These are phyloP conservation scores for Sus cebifrons DNA, from an alignment of 2,797 vertebrate genomes.

Conservation along the genomic window DNA sequence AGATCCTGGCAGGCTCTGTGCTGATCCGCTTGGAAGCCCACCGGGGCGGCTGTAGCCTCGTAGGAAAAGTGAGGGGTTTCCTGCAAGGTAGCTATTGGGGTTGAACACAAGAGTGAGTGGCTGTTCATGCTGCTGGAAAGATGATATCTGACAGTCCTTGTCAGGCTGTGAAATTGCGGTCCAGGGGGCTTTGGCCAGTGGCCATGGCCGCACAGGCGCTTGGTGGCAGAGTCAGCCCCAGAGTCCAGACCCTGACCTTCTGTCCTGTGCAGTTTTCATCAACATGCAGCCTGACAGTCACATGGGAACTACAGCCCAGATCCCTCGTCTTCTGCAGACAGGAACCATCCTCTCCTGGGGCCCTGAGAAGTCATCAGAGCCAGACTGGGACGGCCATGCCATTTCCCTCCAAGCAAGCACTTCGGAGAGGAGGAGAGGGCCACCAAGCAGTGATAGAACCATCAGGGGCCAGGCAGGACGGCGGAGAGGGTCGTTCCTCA, in stretches of 20 bases:
- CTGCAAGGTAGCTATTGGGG: background rate
- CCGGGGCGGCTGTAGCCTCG: background rate
- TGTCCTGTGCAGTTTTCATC: background rate
- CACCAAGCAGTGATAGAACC: fast-evolving
- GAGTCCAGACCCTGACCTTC: background rate
- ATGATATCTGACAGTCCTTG: background rate
- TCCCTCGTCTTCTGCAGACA: background rate
- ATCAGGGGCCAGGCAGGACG: fast-evolving
- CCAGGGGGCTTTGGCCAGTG: background rate
- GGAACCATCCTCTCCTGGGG: background rate
- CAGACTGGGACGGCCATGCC: background rate
- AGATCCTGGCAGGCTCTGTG: background rate
- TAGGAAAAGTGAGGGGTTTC: fast-evolving
- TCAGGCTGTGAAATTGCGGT: background rate
- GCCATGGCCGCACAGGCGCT: background rate
- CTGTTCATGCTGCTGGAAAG: background rate
- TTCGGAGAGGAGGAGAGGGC: background rate
- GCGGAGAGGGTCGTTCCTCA: background rate
- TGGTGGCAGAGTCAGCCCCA: fast-evolving
- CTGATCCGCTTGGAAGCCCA: background rate
- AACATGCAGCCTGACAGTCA: background rate
- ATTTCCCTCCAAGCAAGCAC: background rate
- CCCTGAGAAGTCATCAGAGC: background rate
- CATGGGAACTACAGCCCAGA: too few relatives aligned
- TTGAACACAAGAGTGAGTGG: background rate